Evolutionary conservation across 1,140 invertebrate genomes (phyloP).

Genomic region (Lucilia cuprina): DNA sequence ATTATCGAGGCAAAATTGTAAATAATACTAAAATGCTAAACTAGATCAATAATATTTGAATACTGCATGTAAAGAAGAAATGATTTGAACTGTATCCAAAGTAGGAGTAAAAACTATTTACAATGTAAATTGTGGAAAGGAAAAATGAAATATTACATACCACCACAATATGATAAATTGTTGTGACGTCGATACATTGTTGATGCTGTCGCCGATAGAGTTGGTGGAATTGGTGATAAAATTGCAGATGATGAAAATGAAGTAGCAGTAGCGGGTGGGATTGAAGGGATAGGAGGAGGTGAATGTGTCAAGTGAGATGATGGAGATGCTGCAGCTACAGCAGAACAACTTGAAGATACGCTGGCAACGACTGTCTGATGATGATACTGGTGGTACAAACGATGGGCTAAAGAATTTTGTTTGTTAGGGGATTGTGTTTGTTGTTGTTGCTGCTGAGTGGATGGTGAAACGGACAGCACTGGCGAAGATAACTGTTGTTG

Average conservation of each 20-base stretch:
- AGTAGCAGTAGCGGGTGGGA: conserved; percentile 23
- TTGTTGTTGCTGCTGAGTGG: neutral
- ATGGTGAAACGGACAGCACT: neutral
- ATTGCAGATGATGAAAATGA: conserved; percentile 37
- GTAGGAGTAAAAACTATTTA: neutral
- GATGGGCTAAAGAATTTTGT: neutral
- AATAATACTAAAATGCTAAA: no score
- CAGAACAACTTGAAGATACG: conserved; percentile 25
- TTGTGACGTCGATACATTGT: conserved; percentile 61
- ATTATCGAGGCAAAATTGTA: no score
- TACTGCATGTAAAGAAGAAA: no score
- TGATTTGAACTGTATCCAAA: neutral
- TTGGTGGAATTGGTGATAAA: conserved; percentile 30
- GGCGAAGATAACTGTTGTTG: neutral
- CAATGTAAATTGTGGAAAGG: neutral
- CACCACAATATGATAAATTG: conserved; percentile 60
- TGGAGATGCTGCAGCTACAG: conserved; percentile 26
- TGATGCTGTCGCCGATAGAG: conserved; percentile 42
- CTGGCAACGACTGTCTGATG: conserved; percentile 8
- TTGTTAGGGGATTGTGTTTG: neutral
- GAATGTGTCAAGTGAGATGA: conserved; percentile 55
- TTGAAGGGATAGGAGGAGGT: neutral
- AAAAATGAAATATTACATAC: conserved; percentile 48
- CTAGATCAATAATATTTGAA: no score
- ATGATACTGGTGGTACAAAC: conserved; percentile 26